phyloP scores from a whole-genome alignment of 2,113 vertebrate genomes.

The Isichthys henryi region DNA sequence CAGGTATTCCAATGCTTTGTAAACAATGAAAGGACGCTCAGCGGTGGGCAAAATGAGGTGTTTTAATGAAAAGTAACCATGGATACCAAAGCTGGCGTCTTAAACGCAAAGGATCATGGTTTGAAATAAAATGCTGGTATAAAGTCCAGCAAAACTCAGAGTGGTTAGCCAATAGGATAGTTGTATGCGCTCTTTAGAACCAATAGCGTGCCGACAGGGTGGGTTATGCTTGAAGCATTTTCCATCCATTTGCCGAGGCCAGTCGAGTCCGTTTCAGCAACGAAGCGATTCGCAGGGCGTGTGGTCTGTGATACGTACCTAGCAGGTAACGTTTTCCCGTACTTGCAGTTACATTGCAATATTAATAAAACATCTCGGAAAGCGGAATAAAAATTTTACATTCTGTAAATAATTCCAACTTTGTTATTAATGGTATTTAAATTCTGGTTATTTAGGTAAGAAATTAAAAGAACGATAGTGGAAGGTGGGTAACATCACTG shows the following conservation, averaged over 20 bases:
- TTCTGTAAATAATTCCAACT: neutral
- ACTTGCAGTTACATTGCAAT: neutral
- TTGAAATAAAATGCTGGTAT: constrained; percentile 61
- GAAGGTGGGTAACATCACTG: neutral
- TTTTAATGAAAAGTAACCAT: constrained; percentile 35
- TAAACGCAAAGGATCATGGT: constrained; percentile 54
- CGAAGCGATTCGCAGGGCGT: neutral
- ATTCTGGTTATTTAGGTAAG: neutral
- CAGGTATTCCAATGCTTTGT: neutral
- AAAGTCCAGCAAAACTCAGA: constrained; percentile 44
- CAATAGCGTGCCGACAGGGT: constrained; percentile 42
- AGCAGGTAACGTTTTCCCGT: neutral
- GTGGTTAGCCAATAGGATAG: constrained; percentile 41
- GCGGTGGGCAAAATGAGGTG: constrained; percentile 17
- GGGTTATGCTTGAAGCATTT: constrained; percentile 42
- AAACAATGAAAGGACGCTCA: neutral
- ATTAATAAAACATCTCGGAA: neutral
- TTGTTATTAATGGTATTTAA: neutral
- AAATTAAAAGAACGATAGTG: neutral
- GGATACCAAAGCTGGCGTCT: constrained; percentile 29
- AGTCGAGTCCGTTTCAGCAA: neutral
- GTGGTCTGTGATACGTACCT: neutral
- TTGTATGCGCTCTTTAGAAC: constrained; percentile 12
- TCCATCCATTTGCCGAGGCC: neutral
- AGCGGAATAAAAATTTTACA: neutral